Base-by-base conservation (phyloP, 2,797 vertebrate species). In the Tolypeutes matacus region DNA sequence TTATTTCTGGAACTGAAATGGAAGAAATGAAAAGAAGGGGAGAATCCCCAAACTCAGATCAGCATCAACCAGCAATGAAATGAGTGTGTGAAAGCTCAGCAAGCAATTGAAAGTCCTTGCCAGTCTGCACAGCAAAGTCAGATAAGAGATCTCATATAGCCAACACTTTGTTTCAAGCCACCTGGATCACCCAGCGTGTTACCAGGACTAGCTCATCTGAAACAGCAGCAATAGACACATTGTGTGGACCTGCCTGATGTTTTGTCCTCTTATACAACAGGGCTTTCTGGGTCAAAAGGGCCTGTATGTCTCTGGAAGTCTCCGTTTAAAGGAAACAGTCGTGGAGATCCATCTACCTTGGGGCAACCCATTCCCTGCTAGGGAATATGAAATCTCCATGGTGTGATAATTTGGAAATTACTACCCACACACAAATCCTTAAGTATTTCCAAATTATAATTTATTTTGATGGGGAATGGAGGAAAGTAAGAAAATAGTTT, bases 1-100 rank as follows among this genome's bases (percentile, higher is more conserved):
- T 87, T 21, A 53, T 58, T 92, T 89, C 93, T 69, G 53, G 62
- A 90, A 69, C 18, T 42, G 46, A 91, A 58, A 62, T 7, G 62
- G 34, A 20, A 86, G 31, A 65, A 51, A 15, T 4, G 49, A 29
- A 78, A 67, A 72, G 42, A 75, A 82, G 42, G 17, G 3, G 4
- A 46, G 42, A 27, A 29, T 39, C 36, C 17, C 83, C 20, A 53
- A 64, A 36, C 1, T 17, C 72, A 56, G 49, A 27, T 21, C 36
- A 39, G 14, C 73, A 65, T 31, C 56, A 25, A 36, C 31, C 60
- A 51, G 53, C 67, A 69, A 73, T 39, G 72, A 72, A 64, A 13
- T 1, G 17, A 69, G 13, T 2, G 0, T 56, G 31, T 3, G 60
- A 25, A 64, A 7, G 29, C 73, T 65, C 69, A 34, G 17, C 34